Evolutionary conservation across 2,888 invertebrate species (phyloP).

Genomic region (Stegana nigrithorax): DNA sequence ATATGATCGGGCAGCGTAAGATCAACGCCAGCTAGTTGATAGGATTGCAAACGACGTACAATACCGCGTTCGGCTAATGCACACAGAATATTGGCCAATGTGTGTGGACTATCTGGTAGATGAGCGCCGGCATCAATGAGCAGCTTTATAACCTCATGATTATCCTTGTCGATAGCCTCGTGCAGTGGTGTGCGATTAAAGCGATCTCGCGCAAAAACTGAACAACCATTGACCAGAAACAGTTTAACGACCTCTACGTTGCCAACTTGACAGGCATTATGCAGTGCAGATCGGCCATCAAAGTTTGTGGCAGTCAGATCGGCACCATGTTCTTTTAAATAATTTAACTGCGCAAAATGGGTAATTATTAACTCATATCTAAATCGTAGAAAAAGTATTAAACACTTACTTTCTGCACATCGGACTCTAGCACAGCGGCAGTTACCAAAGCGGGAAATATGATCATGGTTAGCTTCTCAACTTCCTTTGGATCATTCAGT

Average conservation of each 20-base stretch:
- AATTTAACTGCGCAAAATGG: slow-evolving; percentile 44
- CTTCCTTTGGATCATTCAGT: slow-evolving; percentile 70
- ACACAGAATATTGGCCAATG: slow-evolving; percentile 77
- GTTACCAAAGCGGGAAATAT: slow-evolving; percentile 78
- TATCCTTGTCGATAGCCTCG: slow-evolving; percentile 77
- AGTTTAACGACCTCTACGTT: slow-evolving; percentile 76
- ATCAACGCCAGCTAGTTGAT: slow-evolving; percentile 76
- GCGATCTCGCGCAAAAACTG: slow-evolving; percentile 81
- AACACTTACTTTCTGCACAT: slow-evolving; percentile 70
- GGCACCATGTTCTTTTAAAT: slow-evolving; percentile 73
- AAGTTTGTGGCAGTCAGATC: slow-evolving; percentile 79
- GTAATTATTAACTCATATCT: slow-evolving; percentile 36
- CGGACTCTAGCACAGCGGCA: slow-evolving; percentile 72
- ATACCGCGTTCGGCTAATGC: slow-evolving; percentile 74
- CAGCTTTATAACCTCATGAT: slow-evolving; percentile 74
- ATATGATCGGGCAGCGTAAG: slow-evolving; percentile 74
- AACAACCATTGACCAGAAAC: slow-evolving; percentile 81
- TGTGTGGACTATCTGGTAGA: slow-evolving; percentile 71
- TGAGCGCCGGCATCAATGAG: slow-evolving; percentile 81
- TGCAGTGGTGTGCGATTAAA: slow-evolving; percentile 78
- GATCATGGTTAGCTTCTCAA: slow-evolving; percentile 71
- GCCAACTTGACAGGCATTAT: slow-evolving; percentile 82
- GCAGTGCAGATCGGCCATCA: slow-evolving; percentile 84
- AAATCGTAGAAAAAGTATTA: too few species aligned
- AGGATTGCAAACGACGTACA: slow-evolving; percentile 72